Evolutionary conservation across 2,797 vertebrate genomes (phyloP), one percentile per base, ranked within the genome.

Genomic region (Rhabdomys pumilio): DNA sequence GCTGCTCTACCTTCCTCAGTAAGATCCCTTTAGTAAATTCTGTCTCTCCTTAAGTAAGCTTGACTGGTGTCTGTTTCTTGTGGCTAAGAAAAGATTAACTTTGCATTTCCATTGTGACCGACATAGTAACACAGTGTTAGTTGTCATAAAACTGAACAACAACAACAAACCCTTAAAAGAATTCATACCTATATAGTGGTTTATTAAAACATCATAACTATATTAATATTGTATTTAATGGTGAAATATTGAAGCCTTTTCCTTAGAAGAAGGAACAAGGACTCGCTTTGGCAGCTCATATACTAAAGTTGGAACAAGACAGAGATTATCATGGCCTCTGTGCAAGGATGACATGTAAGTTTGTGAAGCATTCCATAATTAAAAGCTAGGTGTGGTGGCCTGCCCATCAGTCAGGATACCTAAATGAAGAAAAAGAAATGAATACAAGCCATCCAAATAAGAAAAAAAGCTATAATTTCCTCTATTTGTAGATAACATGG

Each of bases 31-130:
- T 26, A 63, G 69, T 19, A 67, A 82, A 88, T 67, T 82, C 73
- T 24, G 55, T 85, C 34, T 26, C 3, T 47, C 34, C 85, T 85
- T 90, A 90, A 90, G 76, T 53, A 38, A 87, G 10, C 15, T 82
- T 41, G n/a, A n/a, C 55, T 81, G 53, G 11, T 72, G 89, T 91
- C 50, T 38, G 15, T 34, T 94, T 75, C 79, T 91, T 89, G 41
- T 72, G 59, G 59, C 24, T 63, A 55, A 72, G 44, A 17, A 38
- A 65, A 55, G 19, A 53, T 81, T 81, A 75, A 65, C 47, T 96
- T 75, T 81, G 65, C 31, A 81, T 85, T 72, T 94, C 84, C n/a
- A 53, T 44, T 69, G n/a, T 55, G 38, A 38, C n/a, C 31, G 34
- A 57, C 47, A 72, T 44, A 50, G 13, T 75, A 38, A 38, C 12